Evolutionary conservation across 2,113 vertebrate species (phyloP), one percentile per base, ranked within the genome.

Genomic region (Phalacrocorax brasilianus): DNA sequence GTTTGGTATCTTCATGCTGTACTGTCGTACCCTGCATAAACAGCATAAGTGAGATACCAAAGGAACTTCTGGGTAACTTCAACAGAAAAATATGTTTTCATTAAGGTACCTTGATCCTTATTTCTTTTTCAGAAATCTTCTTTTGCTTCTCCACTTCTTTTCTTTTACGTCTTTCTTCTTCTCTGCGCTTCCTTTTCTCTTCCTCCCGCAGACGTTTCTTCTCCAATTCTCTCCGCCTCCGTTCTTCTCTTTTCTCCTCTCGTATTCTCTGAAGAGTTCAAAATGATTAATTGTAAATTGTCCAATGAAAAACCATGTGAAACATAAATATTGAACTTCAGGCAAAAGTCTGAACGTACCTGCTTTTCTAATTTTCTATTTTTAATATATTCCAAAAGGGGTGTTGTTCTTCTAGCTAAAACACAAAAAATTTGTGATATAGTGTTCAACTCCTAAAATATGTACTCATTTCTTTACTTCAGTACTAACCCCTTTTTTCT

Each of bases 321-420:
- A 92, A 93, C 84, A 88, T 93, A 92, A 96, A 93, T 65, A 65
- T 75, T 80, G 56, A 86, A 93, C 85, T 96, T 88, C 88, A 91
- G 80, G 91, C 65, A 89, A 97, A 97, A 96, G 72, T 85, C 81
- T 90, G 93, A 84, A 97, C 98, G 96, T 97, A 99, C 99, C 99
- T 99, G 99, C 98, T 99, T 99, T 97, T 99, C 99, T 95, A 99
- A 98, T 98, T 99, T 99, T 98, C 99, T 99, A 92, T 99, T 99
- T 98, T 99, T 99, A 97, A 99, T 99, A 97, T 99, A 99, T 96
- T 99, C 99, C 98, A 99, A 98, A 94, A 99, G 99, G 11, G 99
- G 99, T 63, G 99, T 99, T 76, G 99, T 99, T 97, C 99, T 98
- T 98, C 99, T 99, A 92, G 99, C 99, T 99, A 96, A 97, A 98